Evolutionary conservation across 2,797 vertebrate species (phyloP), one percentile per base, ranked within the genome.

Genomic region (Smutsia temminckii): DNA sequence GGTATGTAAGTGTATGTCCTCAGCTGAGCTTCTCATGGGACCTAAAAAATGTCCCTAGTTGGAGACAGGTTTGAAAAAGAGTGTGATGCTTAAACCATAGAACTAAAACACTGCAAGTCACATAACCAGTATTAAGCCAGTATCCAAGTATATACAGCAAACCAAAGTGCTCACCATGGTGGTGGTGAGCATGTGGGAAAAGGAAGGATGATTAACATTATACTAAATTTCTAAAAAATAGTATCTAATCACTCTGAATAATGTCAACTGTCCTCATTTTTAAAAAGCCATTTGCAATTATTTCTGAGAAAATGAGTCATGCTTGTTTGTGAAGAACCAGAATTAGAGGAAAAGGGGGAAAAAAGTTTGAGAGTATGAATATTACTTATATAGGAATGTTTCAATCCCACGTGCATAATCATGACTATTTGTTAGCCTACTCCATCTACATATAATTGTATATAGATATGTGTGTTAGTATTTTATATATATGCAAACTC

Each of bases 271-370:
- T 79, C 40, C 3, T 93, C 18, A 2, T 86, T 78, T 77, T 80
- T n/a, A 25, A 83, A 96, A 94, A 90, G 3, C 14, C 34, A 83
- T 6, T 85, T 74, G 40, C 14, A 85, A 3, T 80, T 85, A 72
- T 63, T 78, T 89, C 92, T 90, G 61, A 77, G 27, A 94, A 85
- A 95, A 42, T 55, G 37, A 57, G 23, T 34, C 17, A 74, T 59
- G 16, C 37, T 91, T 68, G 1, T 42, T 64, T 90, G 17, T 91
- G 59, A 93, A 40, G 37, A 84, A 8, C 32, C 63, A 80, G 53
- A 85, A 93, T 72, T 94, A 37, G 42, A 53, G 6, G 34, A 32
- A 87, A 46, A 42, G 21, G 10, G 8, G 1, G 11, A 55, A 23
- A 89, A 8, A 40, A n/a, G 0, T 78, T 61, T 11, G 21, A 40